Evolutionary conservation across 2,113 vertebrate genomes (phyloP), one percentile per base, ranked within the genome.

Genomic region (Toxotes jaculatrix): DNA sequence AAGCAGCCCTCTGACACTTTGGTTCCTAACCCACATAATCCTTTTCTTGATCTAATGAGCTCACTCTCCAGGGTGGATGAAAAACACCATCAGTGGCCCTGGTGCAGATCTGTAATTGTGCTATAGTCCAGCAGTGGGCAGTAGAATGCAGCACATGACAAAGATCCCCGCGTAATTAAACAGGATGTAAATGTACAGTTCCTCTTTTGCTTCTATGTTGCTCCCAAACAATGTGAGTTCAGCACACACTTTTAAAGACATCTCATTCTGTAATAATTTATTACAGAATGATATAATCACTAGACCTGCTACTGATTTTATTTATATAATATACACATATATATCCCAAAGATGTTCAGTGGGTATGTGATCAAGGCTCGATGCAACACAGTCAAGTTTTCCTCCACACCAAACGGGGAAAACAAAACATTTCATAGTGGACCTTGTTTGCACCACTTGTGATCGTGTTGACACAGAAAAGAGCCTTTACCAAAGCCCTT

Each of bases 111-210:
- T 75, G 27, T 27, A 27, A 49, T 70, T 4, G 12, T 14, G 47
- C 38, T 61, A 63, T 2, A 36, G 59, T 80, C 84, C 90, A 88
- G 69, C 59, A 80, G 87, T 36, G 49, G 55, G 86, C 84, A 79
- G 62, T 19, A 74, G 14, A 79, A 49, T 12, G 56, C 23, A 78
- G 62, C 19, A 73, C 65, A 74, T 40, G 27, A 12, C 13, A 34
- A 56, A 47, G 42, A 42, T 10, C n/a, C 7, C 56, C 2, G 8
- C 0, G 1, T n/a, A 5, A 17, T 21, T 16, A 14, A 0, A 59
- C 19, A 81, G 36, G 51, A 53, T 74, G 66, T 38, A 42, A 79
- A 67, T 38, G 60, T 31, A 7, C 10, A 62, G 21, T 40, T 70
- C 19, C 32, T 63, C 43, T 13, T 2, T 27, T 34, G 14, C 7